Evolutionary conservation across 2,797 vertebrate genomes (phyloP), one percentile per base, ranked within the genome.

Genomic region (Rhynchotus rufescens): DNA sequence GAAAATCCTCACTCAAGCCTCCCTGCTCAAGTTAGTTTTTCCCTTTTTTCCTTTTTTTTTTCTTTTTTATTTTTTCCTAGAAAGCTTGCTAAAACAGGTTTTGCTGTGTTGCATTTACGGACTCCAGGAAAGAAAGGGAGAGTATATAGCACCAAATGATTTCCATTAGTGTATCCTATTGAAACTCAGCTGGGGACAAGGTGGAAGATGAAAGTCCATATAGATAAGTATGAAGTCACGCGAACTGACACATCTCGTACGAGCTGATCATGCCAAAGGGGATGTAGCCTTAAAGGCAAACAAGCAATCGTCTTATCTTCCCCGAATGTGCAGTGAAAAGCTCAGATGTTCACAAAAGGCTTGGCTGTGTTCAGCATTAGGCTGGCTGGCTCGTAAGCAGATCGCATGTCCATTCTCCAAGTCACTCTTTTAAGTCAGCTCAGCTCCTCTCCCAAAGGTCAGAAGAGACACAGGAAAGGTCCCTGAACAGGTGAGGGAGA

Each of bases 401-500:
- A 94, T 91, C 67, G 0, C 62, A 83, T 88, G 82, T 92, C 73
- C 56, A 80, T 83, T 66, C 62, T 60, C 62, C 49, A 30, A 84
- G 56, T n/a, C 61, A 21, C 32, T 15, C 62, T 85, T 94, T 92
- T 91, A 62, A 86, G 12, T 38, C 38, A 62, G 66, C 65, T 83
- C 30, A 3, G 54, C 85, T 95, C 54, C 75, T 91, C 75, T 89
- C 78, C 52, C 72, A 87, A 52, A 66, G 92, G 85, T 91, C 87
- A 93, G 45, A 49, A 77, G 36, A 78, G 71, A 84, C 75, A 80
- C 1, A 90, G 74, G 17, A 84, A 88, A 89, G 87, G 94, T 92
- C 77, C 59, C 75, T 0, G 19, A 72, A 72, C 75, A 88, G 49
- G 84, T 92, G 87, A 32, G 84, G 74, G 93, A 89, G 87, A 65